A percentile compares a stretch with the other conserved stretches of the same genome.
Conservation (phyloP, 2,113 vertebrate genomes). For the Calyptommatus sinebrachiatus region DNA sequence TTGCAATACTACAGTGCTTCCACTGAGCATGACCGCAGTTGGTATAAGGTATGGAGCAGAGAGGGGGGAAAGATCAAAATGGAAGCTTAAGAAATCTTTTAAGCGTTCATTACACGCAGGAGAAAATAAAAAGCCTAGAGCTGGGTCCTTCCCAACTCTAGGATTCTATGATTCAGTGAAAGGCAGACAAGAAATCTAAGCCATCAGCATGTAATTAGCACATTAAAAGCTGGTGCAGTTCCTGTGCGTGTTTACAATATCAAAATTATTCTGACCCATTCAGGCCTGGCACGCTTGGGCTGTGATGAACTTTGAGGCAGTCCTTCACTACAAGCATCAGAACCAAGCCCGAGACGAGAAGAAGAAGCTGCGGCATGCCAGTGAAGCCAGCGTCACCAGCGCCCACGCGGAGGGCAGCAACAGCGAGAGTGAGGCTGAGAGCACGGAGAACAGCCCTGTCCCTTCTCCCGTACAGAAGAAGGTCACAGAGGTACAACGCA, state of each 20-base stretch:
- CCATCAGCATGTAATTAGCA: no score
- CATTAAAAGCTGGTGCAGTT: no score
- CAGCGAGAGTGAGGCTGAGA: conserved; percentile 92
- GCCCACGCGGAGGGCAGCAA: conserved; percentile 92
- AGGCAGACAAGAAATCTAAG: no score
- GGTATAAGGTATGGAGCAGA: conserved; percentile 89
- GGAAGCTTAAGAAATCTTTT: no score
- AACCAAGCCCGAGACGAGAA: conserved; percentile 91
- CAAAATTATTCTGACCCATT: neutral
- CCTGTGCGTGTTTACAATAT: no score
- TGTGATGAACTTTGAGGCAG: conserved; percentile 98
- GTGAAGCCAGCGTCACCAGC: conserved; percentile 85
- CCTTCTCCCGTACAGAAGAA: conserved; percentile 94
- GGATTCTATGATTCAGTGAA: no score
- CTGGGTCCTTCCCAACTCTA: no score
- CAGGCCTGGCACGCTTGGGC: conserved; percentile 99
- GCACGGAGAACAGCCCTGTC: conserved; percentile 88
- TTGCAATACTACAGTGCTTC: conserved; percentile 96
- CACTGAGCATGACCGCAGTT: conserved; percentile 94
- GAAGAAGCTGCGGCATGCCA: conserved; percentile 89
- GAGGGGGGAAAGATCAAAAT: neutral
- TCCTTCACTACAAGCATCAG: conserved; percentile 97
- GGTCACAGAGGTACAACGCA: conserved; percentile 83
- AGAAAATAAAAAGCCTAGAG: no score
- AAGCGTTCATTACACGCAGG: no score